Conservation (phyloP, 1,140 invertebrate species). For the Hypsibius dujardini region DNA sequence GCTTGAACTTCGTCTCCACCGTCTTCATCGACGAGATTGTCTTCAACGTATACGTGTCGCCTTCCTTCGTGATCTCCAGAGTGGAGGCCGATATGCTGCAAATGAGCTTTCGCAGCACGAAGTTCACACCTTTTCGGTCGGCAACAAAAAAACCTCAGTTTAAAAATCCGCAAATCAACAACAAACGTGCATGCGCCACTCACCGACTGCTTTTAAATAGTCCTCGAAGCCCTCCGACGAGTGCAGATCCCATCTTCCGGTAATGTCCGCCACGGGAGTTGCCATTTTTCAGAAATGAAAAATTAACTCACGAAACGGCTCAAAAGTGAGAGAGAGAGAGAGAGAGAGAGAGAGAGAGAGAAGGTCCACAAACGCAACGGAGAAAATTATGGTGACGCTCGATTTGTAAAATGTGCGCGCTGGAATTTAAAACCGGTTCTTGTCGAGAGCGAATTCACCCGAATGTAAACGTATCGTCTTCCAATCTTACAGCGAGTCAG, state of each 20-base stretch:
- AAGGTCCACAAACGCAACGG: too few relatives aligned
- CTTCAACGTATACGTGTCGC: constrained; percentile 50
- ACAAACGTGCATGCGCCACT: constrained; percentile 29
- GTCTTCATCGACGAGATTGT: constrained; percentile 68
- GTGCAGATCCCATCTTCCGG: constrained; percentile 55
- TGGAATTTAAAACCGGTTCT: too few relatives aligned
- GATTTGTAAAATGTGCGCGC: too few relatives aligned
- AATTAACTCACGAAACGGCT: background rate
- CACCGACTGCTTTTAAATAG: constrained; percentile 64
- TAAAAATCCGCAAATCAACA: background rate
- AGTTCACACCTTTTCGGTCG: constrained; percentile 47
- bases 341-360: too few relatives aligned
- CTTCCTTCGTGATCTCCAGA: constrained; percentile 49
- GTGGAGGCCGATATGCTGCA: constrained; percentile 43
- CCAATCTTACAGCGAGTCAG: too few relatives aligned
- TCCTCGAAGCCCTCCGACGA: constrained; percentile 65
- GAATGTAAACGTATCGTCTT: too few relatives aligned
- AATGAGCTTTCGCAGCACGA: constrained; percentile 49
- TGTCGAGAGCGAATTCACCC: too few relatives aligned
- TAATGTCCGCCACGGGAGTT: constrained; percentile 29
- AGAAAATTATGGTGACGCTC: too few relatives aligned
- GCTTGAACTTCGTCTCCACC: constrained; percentile 52
- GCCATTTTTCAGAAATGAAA: constrained; percentile 6
- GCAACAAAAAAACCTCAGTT: background rate
- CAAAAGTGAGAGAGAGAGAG: too few relatives aligned